Evolutionary conservation across 2,797 vertebrate genomes (phyloP).

Genomic region (Spatula clypeata): DNA sequence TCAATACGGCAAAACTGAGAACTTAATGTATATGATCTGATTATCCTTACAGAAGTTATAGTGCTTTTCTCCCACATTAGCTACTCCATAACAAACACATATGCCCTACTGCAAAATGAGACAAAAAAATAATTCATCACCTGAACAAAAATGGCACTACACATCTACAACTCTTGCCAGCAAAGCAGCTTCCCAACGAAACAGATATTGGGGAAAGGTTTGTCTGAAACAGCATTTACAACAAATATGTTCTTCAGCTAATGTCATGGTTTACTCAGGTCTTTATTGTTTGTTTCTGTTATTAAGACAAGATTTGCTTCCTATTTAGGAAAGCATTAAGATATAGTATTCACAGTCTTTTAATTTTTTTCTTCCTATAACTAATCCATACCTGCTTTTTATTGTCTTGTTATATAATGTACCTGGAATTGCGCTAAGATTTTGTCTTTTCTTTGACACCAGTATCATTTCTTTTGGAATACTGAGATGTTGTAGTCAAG

Average conservation of each 20-base stretch:
- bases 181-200: neutral
- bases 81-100: neutral
- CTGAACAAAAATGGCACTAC: neutral
- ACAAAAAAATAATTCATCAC: neutral
- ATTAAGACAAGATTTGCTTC: neutral
- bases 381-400: neutral
- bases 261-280: neutral
- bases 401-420: neutral
- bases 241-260: neutral
- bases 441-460: neutral
- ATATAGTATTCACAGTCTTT: neutral
- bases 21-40: neutral
- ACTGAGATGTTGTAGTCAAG: neutral
- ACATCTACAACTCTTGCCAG: neutral
- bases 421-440: neutral
- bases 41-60: neutral
- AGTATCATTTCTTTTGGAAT: neutral
- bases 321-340: neutral
- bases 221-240: neutral
- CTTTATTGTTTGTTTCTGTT: neutral
- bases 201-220: neutral
- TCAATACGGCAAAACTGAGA: neutral
- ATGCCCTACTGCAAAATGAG: neutral
- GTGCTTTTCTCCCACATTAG: neutral
- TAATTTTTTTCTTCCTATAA: neutral